Base-by-base conservation (phyloP, 2,797 vertebrate species). In the Neosilurus mollespiculum region DNA sequence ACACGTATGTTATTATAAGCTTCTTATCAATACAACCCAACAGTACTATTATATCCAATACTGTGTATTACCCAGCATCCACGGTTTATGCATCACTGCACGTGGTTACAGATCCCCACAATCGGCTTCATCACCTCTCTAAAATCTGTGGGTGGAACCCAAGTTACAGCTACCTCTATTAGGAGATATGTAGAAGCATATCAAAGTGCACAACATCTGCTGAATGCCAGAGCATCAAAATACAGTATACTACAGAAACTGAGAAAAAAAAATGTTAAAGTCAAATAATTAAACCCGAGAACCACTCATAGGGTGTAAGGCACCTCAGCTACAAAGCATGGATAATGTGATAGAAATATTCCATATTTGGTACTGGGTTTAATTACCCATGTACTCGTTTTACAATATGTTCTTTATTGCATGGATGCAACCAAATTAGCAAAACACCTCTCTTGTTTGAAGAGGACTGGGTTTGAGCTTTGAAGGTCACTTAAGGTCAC, bases 51-150 rank as follows among this genome's bases (percentile, higher is more conserved):
- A 30, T 4, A 1, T 49, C 15, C 59, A 78, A 64, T 37, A 18
- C 56, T 49, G 58, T 62, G 58, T 61, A 77, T 78, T 64, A 64
- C 76, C 76, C 61, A 78, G 76, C 9, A 65, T 78, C 3, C 76
- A 51, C 22, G 4, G 8, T 51, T 49, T 26, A 14, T 26, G 34
- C 4, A 11, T 18, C n/a, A 12, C 9, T 64, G 75, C 58, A 2
- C 9, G 43, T 26, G 15, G 24, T 11, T 51, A 34, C 61, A 51
- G 76, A 78, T 78, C 51, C 43, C 22, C 4, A 26, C 59, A 51
- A 64, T 30, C 34, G 24, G 37, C 58, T 53, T 7, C 61, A 26
- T n/a, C 76, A 65, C 26, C 51, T 51, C n/a, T 15, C 37, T 78
- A 18, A 26, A 51, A n/a, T 62, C 75, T 37, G 75, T 10, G 7